Evolutionary conservation across 2,888 invertebrate species (phyloP).

Genomic region (Plagiodera versicolora): DNA sequence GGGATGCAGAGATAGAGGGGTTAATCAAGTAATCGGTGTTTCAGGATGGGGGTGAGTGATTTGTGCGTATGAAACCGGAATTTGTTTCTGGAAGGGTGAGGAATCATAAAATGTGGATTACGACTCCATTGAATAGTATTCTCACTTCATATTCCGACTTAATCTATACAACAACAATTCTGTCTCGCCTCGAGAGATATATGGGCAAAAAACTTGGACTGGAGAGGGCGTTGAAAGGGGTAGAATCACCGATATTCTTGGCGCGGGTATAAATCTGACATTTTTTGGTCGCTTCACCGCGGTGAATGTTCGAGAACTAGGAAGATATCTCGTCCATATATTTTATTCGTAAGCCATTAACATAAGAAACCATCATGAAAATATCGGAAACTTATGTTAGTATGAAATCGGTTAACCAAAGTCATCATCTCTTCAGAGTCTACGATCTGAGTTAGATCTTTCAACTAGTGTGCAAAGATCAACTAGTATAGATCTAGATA

Average conservation of each 20-base stretch:
- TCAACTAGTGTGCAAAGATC: too few relatives aligned
- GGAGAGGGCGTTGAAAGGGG: not conserved
- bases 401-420: too few relatives aligned
- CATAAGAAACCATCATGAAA: too few relatives aligned
- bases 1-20: conserved; percentile 11
- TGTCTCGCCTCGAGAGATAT: conserved; percentile 2
- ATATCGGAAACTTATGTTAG: too few relatives aligned
- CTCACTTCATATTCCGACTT: conserved; percentile 3
- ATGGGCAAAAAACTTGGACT: not conserved
- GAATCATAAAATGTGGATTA: too few relatives aligned
- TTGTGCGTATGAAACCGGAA: not conserved
- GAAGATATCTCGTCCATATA: not conserved
- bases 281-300: not conserved
- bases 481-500: too few relatives aligned
- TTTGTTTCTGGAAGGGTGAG: not conserved
- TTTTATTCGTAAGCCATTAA: too few relatives aligned
- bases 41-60: conserved; percentile 4
- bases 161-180: conserved; percentile 3
- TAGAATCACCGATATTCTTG: not conserved
- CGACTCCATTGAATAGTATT: conserved; percentile 4
- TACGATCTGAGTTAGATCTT: too few relatives aligned
- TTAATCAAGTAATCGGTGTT: conserved; percentile 11
- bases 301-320: not conserved
- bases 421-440: too few relatives aligned
- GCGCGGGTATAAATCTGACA: not conserved